Percentiles rank a stretch among this genome's conserved stretches.
phyloP scores from a whole-genome alignment of 1,140 invertebrate species.

The Zaprionus nigranus region DNA sequence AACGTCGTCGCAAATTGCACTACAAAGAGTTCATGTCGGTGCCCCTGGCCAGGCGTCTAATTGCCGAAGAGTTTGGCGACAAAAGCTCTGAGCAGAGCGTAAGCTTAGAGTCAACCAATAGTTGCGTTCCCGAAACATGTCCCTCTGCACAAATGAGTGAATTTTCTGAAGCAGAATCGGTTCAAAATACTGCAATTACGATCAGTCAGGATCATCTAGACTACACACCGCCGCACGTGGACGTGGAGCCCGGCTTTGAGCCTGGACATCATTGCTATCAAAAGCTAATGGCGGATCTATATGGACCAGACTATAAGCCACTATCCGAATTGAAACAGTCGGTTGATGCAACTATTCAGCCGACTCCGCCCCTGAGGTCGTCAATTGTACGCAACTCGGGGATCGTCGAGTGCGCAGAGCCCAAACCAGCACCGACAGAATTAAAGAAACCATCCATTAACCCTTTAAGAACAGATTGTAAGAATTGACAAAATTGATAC shows the following conservation, averaged over 20 bases:
- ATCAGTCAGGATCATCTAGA: background rate
- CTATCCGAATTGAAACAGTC: background rate
- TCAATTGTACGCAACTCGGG: no score
- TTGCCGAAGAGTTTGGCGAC: conserved; percentile 52
- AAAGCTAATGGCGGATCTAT: conserved; percentile 35
- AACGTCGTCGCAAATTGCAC: conserved; percentile 61
- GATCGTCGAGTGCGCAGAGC: no score
- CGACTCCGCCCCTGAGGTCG: background rate
- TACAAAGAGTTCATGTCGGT: conserved; percentile 65
- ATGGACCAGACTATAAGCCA: background rate
- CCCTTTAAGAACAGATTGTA: no score
- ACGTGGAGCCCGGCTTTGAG: conserved; percentile 44
- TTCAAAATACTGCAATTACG: rapidly evolving
- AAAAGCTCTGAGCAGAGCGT: conserved; percentile 15
- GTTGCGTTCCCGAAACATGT: background rate
- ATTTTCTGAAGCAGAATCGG: background rate
- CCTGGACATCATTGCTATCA: conserved; percentile 59
- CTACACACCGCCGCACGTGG: background rate
- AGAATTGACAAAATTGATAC: background rate
- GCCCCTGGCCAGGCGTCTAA: conserved; percentile 58
- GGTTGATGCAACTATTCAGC: background rate
- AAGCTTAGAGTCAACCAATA: background rate
- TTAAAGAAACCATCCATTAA: no score
- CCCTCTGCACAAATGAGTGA: background rate
- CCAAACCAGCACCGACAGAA: no score